These are phyloP conservation scores for Sialis lutaria DNA, from an alignment of 2,888 invertebrate species.

Conservation along the genomic window DNA sequence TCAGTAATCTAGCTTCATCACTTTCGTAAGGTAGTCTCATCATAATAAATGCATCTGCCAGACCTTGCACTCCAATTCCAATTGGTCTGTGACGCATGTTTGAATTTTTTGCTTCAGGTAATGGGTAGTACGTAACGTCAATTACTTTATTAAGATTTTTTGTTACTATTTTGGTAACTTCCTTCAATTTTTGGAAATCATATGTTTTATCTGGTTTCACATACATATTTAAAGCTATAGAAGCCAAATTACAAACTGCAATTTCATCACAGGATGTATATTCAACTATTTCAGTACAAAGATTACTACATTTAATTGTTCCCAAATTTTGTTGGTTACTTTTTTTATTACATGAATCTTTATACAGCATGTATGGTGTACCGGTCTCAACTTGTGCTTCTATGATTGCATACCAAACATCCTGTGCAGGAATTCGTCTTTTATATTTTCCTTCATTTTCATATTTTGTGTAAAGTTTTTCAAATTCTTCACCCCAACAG, in stretches of 20 bases:
- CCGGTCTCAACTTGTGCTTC: constrained; percentile 96
- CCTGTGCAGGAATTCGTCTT: constrained; percentile 59
- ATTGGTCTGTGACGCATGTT: constrained; percentile 77
- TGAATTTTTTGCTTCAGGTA: constrained; percentile 72
- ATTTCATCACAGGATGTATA: constrained; percentile 86
- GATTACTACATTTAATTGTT: constrained; percentile 93
- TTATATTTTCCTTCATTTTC: constrained; percentile 58
- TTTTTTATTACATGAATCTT: constrained; percentile 92
- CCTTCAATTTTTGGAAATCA: constrained; percentile 74
- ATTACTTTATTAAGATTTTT: constrained; percentile 92
- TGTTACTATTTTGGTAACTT: constrained; percentile 76
- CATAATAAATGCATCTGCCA: constrained; percentile 91
- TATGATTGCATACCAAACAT: constrained; percentile 86
- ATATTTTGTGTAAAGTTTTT: constrained; percentile 68
- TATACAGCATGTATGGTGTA: constrained; percentile 92
- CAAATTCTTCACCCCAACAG: constrained; percentile 91
- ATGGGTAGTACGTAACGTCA: constrained; percentile 90
- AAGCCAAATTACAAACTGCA: constrained; percentile 96
- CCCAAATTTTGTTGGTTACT: constrained; percentile 97
- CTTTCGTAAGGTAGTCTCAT: constrained; percentile 90
- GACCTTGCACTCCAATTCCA: constrained; percentile 90
- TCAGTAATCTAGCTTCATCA: constrained; percentile 65
- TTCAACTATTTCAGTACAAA: constrained; percentile 96
- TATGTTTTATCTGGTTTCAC: constrained; percentile 58
- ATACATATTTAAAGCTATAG: constrained; percentile 91